Percentiles rank a stretch among this genome's conserved stretches.
Evolutionary conservation across 2,797 vertebrate genomes (phyloP).

Genomic region (Stomatorhinus walkeri): DNA sequence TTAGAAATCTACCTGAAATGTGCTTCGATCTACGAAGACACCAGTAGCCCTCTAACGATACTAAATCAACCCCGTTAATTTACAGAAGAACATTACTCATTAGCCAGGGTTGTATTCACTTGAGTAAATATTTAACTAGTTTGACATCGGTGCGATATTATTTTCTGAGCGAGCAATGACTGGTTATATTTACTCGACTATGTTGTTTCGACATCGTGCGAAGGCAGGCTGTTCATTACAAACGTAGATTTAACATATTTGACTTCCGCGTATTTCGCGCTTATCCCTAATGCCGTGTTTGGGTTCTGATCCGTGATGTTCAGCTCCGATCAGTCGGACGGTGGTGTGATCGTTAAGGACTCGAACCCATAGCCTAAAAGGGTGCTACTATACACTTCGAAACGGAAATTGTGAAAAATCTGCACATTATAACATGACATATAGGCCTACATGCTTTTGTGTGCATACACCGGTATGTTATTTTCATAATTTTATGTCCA

Average conservation of each 20-base stretch:
- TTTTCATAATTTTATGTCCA: too few relatives aligned
- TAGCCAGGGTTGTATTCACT: conserved; percentile 2
- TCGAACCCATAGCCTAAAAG: not conserved
- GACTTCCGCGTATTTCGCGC: not conserved
- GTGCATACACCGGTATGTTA: not conserved
- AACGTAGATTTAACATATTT: not conserved
- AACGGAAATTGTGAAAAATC: not conserved
- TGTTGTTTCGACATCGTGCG: not conserved
- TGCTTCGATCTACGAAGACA: not conserved
- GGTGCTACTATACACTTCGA: not conserved
- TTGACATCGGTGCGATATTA: not conserved
- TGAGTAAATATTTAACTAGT: conserved; percentile 16
- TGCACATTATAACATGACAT: not conserved
- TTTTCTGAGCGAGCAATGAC: not conserved
- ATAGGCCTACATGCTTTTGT: not conserved
- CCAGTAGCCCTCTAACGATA: not conserved
- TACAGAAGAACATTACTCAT: not conserved
- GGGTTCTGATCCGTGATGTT: not conserved
- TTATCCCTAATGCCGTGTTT: not conserved
- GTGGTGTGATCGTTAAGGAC: not conserved
- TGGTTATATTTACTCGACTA: not conserved
- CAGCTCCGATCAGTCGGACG: not conserved
- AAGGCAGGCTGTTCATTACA: not conserved
- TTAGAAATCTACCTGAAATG: not conserved
- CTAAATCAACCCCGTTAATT: not conserved